Conservation (phyloP, 1,140 invertebrate genomes). For the Platyscapa corneri region DNA sequence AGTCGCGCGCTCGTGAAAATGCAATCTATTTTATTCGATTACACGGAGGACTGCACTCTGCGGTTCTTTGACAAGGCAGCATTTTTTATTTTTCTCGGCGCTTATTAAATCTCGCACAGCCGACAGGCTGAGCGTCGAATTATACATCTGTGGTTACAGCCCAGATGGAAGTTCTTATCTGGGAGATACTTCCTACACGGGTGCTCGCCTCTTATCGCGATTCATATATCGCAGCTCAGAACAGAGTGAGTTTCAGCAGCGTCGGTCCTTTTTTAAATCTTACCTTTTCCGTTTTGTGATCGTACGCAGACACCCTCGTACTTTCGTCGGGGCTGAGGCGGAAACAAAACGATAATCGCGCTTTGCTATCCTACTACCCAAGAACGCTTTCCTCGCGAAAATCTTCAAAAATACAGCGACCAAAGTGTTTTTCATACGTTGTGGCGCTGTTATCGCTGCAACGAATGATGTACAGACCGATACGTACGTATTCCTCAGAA, state of each 20-base stretch:
- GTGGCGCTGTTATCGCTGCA: slow-evolving; percentile 50
- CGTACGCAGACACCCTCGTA: background rate
- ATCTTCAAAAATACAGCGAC: too few relatives aligned
- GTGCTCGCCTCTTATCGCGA: slow-evolving; percentile 31
- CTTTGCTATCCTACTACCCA: too few relatives aligned
- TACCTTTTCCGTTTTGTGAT: too few relatives aligned
- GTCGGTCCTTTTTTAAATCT: too few relatives aligned
- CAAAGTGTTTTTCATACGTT: too few relatives aligned
- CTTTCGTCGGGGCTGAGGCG: too few relatives aligned
- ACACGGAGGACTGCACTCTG: too few relatives aligned
- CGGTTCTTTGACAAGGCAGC: too few relatives aligned
- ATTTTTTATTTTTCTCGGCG: too few relatives aligned
- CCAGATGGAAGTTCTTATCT: slow-evolving; percentile 43
- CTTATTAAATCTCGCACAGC: background rate
- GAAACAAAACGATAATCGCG: background rate
- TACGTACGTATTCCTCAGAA: slow-evolving; percentile 51
- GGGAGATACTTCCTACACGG: slow-evolving; percentile 32
- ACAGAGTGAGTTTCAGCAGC: background rate
- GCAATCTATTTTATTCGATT: background rate
- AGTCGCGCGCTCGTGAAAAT: too few relatives aligned
- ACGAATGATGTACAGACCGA: slow-evolving; percentile 64
- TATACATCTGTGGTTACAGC: too few relatives aligned
- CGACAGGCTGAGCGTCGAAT: background rate
- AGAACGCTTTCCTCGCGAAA: too few relatives aligned
- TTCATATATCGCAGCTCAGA: slow-evolving; percentile 33